Percentiles rank a stretch among this genome's conserved stretches.
Conservation (phyloP, 2,888 invertebrate species). For the Drosophila paramelanica region DNA sequence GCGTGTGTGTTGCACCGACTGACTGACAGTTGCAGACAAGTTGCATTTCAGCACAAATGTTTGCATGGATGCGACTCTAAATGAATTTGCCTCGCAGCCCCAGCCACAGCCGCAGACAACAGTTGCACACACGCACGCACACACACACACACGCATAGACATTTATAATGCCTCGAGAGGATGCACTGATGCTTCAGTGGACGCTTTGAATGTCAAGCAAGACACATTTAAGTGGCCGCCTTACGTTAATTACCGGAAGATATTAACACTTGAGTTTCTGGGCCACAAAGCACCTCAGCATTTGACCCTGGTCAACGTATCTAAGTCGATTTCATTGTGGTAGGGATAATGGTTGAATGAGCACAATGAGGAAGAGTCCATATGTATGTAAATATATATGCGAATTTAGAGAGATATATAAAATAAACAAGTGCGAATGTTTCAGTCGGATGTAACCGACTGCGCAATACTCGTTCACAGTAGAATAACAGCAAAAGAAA, state of each 20-base stretch:
- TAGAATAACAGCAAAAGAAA: no score
- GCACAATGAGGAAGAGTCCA: background rate
- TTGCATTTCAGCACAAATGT: conserved; percentile 81
- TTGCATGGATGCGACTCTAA: conserved; percentile 76
- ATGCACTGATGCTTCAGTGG: conserved; percentile 57
- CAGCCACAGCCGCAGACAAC: conserved; percentile 31
- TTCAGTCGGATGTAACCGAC: no score
- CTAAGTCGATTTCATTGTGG: background rate
- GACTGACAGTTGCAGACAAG: conserved; percentile 79
- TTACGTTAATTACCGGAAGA: conserved; percentile 80
- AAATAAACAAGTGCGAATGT: no score
- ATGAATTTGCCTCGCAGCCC: conserved; percentile 69
- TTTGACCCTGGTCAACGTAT: conserved; percentile 57
- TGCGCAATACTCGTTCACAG: no score
- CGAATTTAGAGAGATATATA: background rate
- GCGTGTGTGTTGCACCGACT: conserved; percentile 55
- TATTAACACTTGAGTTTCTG: conserved; percentile 79
- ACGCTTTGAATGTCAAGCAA: conserved; percentile 77
- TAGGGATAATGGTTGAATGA: background rate
- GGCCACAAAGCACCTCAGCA: conserved; percentile 25
- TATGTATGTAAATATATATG: background rate
- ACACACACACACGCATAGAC: conserved; percentile 4
- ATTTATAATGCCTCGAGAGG: conserved; percentile 40
- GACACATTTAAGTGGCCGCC: conserved; percentile 70
- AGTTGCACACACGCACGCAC: conserved; percentile 21